A percentile compares a stretch with the other conserved stretches of the same genome.
Evolutionary conservation across 1,140 invertebrate genomes (phyloP).

Genomic region (Thaumatotibia leucotreta): DNA sequence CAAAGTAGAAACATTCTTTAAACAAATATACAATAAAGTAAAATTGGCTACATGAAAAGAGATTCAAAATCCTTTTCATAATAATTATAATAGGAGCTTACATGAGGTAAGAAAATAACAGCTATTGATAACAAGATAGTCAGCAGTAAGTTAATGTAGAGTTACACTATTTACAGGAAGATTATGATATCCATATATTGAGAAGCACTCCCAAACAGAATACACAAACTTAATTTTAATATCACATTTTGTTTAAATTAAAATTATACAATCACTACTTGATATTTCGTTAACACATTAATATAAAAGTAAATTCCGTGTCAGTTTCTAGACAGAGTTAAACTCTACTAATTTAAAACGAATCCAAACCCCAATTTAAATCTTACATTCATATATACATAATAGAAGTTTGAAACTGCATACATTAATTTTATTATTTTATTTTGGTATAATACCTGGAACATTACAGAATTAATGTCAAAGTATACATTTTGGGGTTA

Average conservation of each 20-base stretch:
- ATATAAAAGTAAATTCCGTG: background rate
- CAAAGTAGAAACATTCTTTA: background rate
- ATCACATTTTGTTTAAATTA: conserved; percentile 41
- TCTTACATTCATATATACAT: background rate
- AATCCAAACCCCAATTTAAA: background rate
- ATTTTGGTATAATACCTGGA: background rate
- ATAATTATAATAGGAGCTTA: background rate
- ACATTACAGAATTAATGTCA: background rate
- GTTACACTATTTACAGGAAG: background rate
- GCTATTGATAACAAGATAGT: background rate
- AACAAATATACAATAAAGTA: background rate
- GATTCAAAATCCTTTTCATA: background rate
- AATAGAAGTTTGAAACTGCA: background rate
- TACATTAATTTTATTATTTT: background rate
- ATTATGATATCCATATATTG: background rate
- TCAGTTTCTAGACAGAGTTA: background rate
- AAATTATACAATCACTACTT: background rate
- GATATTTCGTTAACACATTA: background rate
- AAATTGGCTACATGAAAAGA: conserved; percentile 3
- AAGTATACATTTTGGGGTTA: background rate
- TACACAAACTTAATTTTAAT: conserved; percentile 41
- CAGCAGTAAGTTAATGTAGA: background rate
- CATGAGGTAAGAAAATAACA: background rate
- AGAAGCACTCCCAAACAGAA: conserved; percentile 4
- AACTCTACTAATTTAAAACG: background rate